Evolutionary conservation across 2,113 vertebrate species (phyloP).

Genomic region (Donacobius atricapilla): DNA sequence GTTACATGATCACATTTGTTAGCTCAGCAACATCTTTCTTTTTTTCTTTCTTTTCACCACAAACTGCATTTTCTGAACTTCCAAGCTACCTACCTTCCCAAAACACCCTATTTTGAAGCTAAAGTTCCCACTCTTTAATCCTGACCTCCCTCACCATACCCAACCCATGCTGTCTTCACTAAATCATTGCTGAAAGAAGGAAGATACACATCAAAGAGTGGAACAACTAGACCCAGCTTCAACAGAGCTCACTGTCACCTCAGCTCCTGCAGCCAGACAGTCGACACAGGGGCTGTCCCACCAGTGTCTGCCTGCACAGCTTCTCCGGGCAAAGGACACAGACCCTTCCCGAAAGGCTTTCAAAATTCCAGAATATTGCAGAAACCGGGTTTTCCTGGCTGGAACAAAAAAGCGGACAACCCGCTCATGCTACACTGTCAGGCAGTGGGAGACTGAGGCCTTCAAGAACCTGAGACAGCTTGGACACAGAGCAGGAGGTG

Average conservation of each 20-base stretch:
- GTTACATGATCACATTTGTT: not conserved
- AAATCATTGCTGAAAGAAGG: not conserved
- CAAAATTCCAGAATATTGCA: not conserved
- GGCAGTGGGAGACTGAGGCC: not conserved
- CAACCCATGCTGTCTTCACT: not conserved
- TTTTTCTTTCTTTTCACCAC: not conserved
- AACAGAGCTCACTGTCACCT: not conserved
- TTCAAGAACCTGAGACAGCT: not conserved
- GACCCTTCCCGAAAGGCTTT: not conserved
- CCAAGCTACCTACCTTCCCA: not conserved
- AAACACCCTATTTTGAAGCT: not conserved
- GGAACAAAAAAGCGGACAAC: not conserved
- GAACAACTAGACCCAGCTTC: not conserved
- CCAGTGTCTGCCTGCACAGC: not conserved
- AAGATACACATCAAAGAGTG: not conserved
- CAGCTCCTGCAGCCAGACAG: accelerated
- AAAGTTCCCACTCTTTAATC: not conserved
- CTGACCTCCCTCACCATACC: not conserved
- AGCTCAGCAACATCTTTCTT: not conserved
- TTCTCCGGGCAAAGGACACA: not conserved
- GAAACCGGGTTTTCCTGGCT: not conserved
- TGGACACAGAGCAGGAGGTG: not conserved
- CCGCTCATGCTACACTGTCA: accelerated
- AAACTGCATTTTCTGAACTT: not conserved
- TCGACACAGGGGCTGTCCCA: accelerated